A percentile compares a stretch with the other conserved stretches of the same genome.
phyloP scores from a whole-genome alignment of 2,888 invertebrate genomes.

The Drosophila lacicola region DNA sequence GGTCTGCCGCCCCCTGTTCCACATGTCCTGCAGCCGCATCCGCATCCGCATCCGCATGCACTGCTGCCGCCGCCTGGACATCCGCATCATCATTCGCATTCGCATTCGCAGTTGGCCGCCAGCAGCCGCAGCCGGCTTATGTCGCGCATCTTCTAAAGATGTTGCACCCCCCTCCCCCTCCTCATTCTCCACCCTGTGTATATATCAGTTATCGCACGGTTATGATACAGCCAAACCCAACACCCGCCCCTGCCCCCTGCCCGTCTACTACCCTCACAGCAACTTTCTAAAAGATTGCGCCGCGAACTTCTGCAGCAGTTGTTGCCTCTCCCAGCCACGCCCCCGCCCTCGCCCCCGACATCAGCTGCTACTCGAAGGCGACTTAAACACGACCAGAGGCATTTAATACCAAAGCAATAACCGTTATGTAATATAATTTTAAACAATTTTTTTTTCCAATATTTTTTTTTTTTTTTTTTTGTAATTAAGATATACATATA shows the following conservation, averaged over 20 bases:
- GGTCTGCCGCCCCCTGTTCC: background rate
- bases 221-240: slow-evolving; percentile 2
- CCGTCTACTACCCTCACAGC: slow-evolving; percentile 27
- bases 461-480: slow-evolving; percentile 38
- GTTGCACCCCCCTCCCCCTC: slow-evolving; percentile 23
- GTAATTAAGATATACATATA: slow-evolving; percentile 25
- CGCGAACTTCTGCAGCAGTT: slow-evolving; percentile 22
- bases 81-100: slow-evolving; percentile 23
- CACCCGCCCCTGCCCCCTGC: background rate
- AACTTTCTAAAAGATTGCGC: slow-evolving; percentile 58
- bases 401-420: slow-evolving; percentile 85
- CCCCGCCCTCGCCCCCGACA: too few relatives aligned
- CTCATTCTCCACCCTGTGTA: slow-evolving; percentile 30
- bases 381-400: slow-evolving; percentile 81
- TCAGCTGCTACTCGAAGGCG: slow-evolving; percentile 61
- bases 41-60: slow-evolving; percentile 30
- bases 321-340: background rate
- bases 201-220: slow-evolving; percentile 40
- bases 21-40: slow-evolving; percentile 20
- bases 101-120: slow-evolving; percentile 70
- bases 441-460: slow-evolving; percentile 55
- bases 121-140: slow-evolving; percentile 83
- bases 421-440: slow-evolving; percentile 81
- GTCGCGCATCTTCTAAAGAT: slow-evolving; percentile 85
- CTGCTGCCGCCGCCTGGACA: slow-evolving; percentile 29